phyloP scores from a whole-genome alignment of 92 coral and sea anemone species.

The Nematostella vectensis region DNA sequence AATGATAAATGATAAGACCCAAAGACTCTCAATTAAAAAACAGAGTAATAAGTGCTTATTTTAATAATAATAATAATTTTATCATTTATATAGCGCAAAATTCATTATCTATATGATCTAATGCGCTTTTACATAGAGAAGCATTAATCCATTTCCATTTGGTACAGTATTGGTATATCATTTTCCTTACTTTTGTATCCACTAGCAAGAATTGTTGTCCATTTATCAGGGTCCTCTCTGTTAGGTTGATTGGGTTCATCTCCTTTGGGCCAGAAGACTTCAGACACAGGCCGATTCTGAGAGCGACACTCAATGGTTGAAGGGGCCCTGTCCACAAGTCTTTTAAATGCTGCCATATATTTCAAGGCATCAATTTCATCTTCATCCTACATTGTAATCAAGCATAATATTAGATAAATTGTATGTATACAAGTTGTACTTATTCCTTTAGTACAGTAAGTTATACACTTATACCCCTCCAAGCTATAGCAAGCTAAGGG shows the following conservation, averaged over 20 bases:
- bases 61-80: too few relatives aligned
- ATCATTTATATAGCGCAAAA: background rate
- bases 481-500: too few relatives aligned
- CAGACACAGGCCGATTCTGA: conserved; percentile 81
- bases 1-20: too few relatives aligned
- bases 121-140: background rate
- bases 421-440: too few relatives aligned
- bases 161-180: background rate
- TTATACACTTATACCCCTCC: too few relatives aligned
- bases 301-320: conserved; percentile 80
- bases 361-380: conserved; percentile 41
- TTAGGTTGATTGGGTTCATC: conserved; percentile 48
- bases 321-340: conserved; percentile 54
- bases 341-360: conserved; percentile 44
- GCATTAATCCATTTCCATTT: too few relatives aligned
- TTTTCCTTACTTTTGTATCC: conserved; percentile 78
- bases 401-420: too few relatives aligned
- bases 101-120: background rate
- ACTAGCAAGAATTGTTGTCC: conserved; percentile 43
- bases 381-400: background rate
- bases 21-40: too few relatives aligned
- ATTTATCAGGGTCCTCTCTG: conserved; percentile 30
- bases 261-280: conserved; percentile 52
- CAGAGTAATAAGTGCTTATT: too few relatives aligned
- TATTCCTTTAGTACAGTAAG: too few relatives aligned